These are phyloP conservation scores for Emmelina monodactyla DNA, from an alignment of 2,888 invertebrate species.

Conservation along the genomic window DNA sequence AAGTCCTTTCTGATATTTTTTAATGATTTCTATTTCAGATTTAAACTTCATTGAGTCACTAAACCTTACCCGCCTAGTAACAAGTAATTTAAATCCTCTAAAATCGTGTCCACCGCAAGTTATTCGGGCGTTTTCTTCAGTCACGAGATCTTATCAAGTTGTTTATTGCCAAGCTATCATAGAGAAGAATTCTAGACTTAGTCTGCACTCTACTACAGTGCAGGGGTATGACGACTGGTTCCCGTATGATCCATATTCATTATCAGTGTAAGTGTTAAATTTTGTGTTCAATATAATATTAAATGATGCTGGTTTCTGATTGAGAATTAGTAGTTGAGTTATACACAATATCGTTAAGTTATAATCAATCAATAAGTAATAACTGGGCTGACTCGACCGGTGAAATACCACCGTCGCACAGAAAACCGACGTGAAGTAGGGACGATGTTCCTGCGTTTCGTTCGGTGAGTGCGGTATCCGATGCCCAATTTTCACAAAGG, in stretches of 20 bases:
- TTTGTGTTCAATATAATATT: too few relatives aligned
- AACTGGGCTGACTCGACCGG: too few relatives aligned
- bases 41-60: conserved; percentile 80
- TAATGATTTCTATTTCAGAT: conserved; percentile 62
- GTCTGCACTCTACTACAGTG: conserved; percentile 42
- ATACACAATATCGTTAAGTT: too few relatives aligned
- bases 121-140: conserved; percentile 80
- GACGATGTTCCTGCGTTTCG: too few relatives aligned
- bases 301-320: conserved; percentile 6
- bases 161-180: conserved; percentile 92
- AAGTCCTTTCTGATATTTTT: conserved; percentile 1
- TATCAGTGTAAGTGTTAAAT: conserved; percentile 68
- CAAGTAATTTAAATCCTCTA: conserved; percentile 87
- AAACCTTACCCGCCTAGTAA: conserved; percentile 86
- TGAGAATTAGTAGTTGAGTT: conserved; percentile 2
- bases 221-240: conserved; percentile 76
- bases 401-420: too few relatives aligned
- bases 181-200: conserved; percentile 78
- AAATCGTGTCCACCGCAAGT: conserved; percentile 80
- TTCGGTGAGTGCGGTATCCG: too few relatives aligned
- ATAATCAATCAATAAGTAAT: too few relatives aligned
- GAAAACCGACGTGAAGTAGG: too few relatives aligned
- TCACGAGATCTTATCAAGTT: conserved; percentile 85
- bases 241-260: conserved; percentile 89
- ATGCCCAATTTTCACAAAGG: too few relatives aligned